phyloP scores from a whole-genome alignment of 1,140 invertebrate species.

The Trichogramma pretiosum region DNA sequence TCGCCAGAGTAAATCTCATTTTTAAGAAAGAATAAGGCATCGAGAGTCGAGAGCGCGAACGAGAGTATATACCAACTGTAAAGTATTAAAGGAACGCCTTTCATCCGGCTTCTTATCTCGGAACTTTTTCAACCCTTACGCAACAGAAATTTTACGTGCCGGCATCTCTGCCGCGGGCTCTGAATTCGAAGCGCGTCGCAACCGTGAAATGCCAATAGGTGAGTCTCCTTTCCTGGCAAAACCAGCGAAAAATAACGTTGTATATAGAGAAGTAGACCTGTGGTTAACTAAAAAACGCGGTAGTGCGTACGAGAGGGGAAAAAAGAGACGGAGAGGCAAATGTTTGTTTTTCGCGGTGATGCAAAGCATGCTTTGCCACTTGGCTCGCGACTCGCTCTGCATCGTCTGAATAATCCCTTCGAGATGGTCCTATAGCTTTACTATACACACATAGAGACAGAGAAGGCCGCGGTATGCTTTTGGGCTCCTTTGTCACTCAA shows the following conservation, averaged over 20 bases:
- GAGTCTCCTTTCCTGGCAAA: no score
- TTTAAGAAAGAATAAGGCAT: no score
- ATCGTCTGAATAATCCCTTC: conserved; percentile 39
- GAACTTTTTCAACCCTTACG: conserved; percentile 30
- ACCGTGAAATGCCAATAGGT: conserved; percentile 41
- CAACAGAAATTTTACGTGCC: conserved; percentile 15
- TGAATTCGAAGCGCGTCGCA: conserved; percentile 39
- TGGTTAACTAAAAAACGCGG: background rate
- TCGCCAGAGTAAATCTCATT: conserved; percentile 18
- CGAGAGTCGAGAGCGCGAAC: no score
- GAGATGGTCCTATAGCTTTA: no score
- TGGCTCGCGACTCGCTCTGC: conserved; percentile 27
- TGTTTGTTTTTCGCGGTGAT: background rate
- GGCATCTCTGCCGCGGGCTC: conserved; percentile 13
- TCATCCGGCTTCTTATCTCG: conserved; percentile 26
- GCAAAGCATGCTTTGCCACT: conserved; percentile 23
- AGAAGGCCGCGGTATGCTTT: conserved; percentile 40
- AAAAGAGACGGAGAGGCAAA: background rate
- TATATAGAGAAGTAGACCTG: no score
- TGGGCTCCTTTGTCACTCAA: conserved; percentile 48
- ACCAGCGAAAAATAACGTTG: no score
- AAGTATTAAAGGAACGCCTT: conserved; percentile 32
- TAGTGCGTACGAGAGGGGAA: background rate
- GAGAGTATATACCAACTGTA: no score
- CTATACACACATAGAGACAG: no score